phyloP scores from a whole-genome alignment of 2,113 vertebrate genomes.

The Leucosticte australis region DNA sequence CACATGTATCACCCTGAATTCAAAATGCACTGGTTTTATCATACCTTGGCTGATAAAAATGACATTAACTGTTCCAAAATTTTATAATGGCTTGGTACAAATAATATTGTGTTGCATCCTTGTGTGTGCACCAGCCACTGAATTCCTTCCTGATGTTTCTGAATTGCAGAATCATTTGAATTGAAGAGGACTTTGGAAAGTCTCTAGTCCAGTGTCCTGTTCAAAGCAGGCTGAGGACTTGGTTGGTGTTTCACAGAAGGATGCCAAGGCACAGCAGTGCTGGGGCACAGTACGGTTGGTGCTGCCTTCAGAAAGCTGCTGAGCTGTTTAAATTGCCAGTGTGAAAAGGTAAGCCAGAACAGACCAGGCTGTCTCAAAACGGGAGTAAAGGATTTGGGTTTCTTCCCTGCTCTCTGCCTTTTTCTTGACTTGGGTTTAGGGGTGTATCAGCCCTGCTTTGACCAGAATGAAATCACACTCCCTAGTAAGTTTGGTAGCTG shows the following conservation, averaged over 20 bases:
- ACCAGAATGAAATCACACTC: background rate
- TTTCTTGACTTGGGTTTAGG: background rate
- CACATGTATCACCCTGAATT: background rate
- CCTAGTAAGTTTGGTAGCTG: background rate
- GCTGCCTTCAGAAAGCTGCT: background rate
- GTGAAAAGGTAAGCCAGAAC: background rate
- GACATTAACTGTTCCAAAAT: background rate
- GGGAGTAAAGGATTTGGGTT: background rate
- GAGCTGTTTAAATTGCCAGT: background rate
- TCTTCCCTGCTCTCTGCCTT: background rate
- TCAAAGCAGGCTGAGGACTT: background rate
- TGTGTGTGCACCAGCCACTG: background rate
- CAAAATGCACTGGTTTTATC: background rate
- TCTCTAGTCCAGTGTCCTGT: background rate
- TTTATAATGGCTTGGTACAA: background rate
- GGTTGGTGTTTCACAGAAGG: background rate
- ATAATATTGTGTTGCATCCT: background rate
- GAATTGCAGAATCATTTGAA: background rate
- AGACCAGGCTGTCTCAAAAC: background rate
- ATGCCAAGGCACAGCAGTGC: background rate
- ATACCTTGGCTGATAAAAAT: background rate
- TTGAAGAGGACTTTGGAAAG: background rate
- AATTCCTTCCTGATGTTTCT: background rate
- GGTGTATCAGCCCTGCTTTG: background rate
- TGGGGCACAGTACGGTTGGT: background rate